These are phyloP conservation scores for Vimba vimba DNA, from an alignment of 2,113 vertebrate genomes.

Conservation along the genomic window DNA sequence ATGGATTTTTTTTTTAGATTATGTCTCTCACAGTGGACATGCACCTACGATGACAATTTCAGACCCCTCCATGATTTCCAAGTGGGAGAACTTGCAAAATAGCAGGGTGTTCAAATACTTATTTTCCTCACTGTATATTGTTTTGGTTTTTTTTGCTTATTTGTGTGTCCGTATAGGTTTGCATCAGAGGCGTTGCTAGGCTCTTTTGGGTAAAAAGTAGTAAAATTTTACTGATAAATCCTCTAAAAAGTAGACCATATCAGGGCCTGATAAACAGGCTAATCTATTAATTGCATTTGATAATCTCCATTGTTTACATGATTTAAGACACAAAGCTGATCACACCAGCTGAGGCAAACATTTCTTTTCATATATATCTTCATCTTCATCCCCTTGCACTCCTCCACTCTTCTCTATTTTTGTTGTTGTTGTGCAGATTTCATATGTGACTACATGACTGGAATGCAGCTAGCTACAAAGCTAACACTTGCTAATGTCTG, in stretches of 20 bases:
- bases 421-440: not conserved
- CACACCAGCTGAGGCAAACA: not conserved
- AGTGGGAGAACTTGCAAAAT: too few species aligned
- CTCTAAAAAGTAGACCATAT: not conserved
- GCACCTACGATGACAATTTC: too few species aligned
- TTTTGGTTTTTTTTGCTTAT: too few species aligned
- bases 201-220: not conserved
- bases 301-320: not conserved
- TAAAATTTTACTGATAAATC: not conserved
- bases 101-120: too few species aligned
- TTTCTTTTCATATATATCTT: not conserved
- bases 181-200: not conserved
- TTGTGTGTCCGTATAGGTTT: not conserved
- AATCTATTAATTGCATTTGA: not conserved
- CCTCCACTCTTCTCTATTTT: not conserved
- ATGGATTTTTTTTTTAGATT: too few species aligned
- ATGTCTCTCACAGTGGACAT: too few species aligned
- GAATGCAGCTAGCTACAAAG: not conserved
- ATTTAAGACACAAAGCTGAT: not conserved
- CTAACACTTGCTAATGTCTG: not conserved
- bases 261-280: not conserved
- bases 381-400: not conserved
- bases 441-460: not conserved
- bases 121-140: too few species aligned
- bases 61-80: too few species aligned